Base-by-base conservation (phyloP, 30 jellyfish, hydroid and myxozoan genomes). In the Rhopilema esculentum region DNA sequence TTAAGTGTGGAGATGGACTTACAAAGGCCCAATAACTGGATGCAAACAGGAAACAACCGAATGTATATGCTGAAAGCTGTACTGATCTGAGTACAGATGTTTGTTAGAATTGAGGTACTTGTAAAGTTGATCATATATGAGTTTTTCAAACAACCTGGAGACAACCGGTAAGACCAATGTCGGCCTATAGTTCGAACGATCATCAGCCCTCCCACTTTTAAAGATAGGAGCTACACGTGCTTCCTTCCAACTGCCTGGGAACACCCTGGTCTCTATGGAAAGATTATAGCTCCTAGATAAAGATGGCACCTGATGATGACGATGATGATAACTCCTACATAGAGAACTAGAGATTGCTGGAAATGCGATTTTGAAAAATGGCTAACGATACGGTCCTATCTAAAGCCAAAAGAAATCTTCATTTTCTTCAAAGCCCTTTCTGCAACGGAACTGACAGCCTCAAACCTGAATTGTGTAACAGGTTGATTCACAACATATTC, bases 301-400 rank as follows among this genome's bases (percentile, higher is more conserved):
- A n/a, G n/a, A n/a, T n/a, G n/a, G n/a, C n/a, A n/a, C n/a, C n/a
- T n/a, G n/a, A n/a, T n/a, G n/a, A n/a, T n/a, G n/a, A n/a, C n/a
- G n/a, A n/a, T n/a, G n/a, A n/a, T n/a, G n/a, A n/a, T n/a, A n/a
- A 63, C 21, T 63, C 25, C 25, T 63, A 63, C 73, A 17, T 63
- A 63, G 73, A 17, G 73, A 63, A 63, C 80, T 69, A 24, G 80
- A 19, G 80, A 69, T 69, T 4, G 30, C 79, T 49, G 79, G 68
- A 79, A 79, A 79, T 53, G 68, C 67, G 33, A 57, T 27, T 65
- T 79, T 51, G 22, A 79, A 31, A 31, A 66, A 82, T 66, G 82
- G 91, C 91, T 66, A 21, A 84, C 57, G 65, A 82, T 82, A 33
- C 91, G 63, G 50, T 82, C 92, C 8, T 85, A 83, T 21, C 86